Percentiles rank a stretch among this genome's conserved stretches.
Conservation (phyloP, 2,888 invertebrate species). For the Polia nebulosa region DNA sequence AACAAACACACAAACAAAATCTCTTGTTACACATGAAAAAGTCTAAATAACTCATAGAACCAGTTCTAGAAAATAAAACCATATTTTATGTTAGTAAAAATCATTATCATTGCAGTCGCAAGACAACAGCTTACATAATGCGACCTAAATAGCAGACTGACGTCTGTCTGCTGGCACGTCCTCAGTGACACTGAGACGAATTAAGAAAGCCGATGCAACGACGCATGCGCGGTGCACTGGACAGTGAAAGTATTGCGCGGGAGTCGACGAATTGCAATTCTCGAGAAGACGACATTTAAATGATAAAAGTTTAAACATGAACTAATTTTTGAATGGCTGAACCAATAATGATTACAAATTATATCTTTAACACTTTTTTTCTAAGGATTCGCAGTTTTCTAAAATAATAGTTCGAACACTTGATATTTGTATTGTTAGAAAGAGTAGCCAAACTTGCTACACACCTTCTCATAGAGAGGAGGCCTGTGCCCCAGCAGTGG, state of each 20-base stretch:
- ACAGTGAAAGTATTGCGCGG: constrained; percentile 54
- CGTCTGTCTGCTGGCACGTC: constrained; percentile 38
- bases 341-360: neutral
- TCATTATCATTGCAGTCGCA: constrained; percentile 21
- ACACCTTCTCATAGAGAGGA: too few species aligned
- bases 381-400: neutral
- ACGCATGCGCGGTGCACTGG: constrained; percentile 53
- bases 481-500: too few species aligned
- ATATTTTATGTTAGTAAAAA: neutral
- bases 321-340: neutral
- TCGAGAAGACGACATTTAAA: constrained; percentile 24
- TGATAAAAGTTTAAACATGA: neutral
- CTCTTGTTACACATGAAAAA: neutral
- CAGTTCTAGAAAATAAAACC: constrained; percentile 2
- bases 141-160: constrained; percentile 54
- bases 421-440: too few species aligned
- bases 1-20: neutral
- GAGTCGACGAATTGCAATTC: constrained; percentile 31
- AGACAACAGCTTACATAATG: constrained; percentile 54
- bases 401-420: neutral
- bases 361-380: too few species aligned
- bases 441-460: too few species aligned
- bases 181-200: constrained; percentile 40
- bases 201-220: constrained; percentile 43
- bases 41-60: neutral